Base-by-base conservation (phyloP, 2,113 vertebrate genomes). In the Mormoops blainvillei region DNA sequence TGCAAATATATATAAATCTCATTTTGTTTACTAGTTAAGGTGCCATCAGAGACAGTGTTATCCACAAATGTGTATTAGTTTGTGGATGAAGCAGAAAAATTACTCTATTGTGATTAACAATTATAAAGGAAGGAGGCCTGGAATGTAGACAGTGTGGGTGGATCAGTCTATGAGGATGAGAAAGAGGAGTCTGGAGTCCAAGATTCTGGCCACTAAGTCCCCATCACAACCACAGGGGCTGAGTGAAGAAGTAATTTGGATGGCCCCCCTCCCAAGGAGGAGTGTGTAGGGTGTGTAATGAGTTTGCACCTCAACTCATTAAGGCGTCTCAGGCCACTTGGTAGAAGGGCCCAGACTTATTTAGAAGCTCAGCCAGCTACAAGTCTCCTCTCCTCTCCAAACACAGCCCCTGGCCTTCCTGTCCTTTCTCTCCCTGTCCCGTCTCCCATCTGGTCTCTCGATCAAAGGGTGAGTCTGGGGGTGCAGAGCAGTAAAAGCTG, bases 331-430 rank as follows among this genome's bases (percentile, higher is more conserved):
- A 13, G 67, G 14, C 38, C 41, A 20, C 33, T 7, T 18, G 19
- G 61, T 2, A 20, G 1, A 13, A 45, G 58, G 5, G 54, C 24
- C 15, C 10, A 3, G 63, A 3, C 1, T 5, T 12, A 3, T 3
- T 4, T 11, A 85, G 52, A 31, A 4, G 61, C 31, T 24, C 5
- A 3, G 33, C 41, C 38, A 4, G 28, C n/a, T 2, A 3, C 0
- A 14, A n/a, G 70, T 31, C 43, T 14, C 71, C 56, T 14, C 15
- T 5, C 54, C 28, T n/a, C 3, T 48, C 61, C 58, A 38, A 13
- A 65, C 1, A 3, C 5, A 13, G 7, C 36, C 19, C 4, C 22
- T 24, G 73, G 1, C 1, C 45, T 0, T 0, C 24, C 24, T 7
- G 26, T 1, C 13, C 12, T 9, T 31, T 14, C 22, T 20, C 16